phyloP scores from a whole-genome alignment of 2,888 invertebrate genomes.

The Elegia similella region DNA sequence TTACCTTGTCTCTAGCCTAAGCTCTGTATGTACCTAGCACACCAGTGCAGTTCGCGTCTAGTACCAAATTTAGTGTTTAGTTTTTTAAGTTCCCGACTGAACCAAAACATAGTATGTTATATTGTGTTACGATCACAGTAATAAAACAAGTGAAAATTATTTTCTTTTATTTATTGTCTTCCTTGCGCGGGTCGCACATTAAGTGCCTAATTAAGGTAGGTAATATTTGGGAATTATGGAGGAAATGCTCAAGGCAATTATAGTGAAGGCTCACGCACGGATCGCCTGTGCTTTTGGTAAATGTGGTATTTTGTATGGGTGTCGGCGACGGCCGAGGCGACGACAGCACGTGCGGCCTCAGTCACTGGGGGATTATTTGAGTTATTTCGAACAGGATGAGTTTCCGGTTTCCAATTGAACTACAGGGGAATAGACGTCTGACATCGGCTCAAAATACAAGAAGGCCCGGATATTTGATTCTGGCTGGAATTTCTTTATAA shows the following conservation, averaged over 20 bases:
- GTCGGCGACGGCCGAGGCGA: background rate
- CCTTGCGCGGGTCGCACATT: slow-evolving; percentile 25
- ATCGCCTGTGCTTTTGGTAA: slow-evolving; percentile 20
- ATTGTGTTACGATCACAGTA: slow-evolving; percentile 71
- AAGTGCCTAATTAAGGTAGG: slow-evolving; percentile 53
- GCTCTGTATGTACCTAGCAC: slow-evolving; percentile 39
- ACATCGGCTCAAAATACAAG: background rate
- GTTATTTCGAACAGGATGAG: background rate
- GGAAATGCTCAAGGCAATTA: slow-evolving; percentile 58
- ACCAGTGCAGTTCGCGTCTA: slow-evolving; percentile 52
- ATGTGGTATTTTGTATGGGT: background rate
- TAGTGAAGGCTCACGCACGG: slow-evolving; percentile 38
- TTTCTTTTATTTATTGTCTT: slow-evolving; percentile 31
- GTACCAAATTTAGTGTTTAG: slow-evolving; percentile 75
- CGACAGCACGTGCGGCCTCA: too few species aligned
- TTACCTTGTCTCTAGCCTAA: slow-evolving; percentile 19
- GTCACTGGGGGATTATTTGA: too few species aligned
- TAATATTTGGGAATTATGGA: slow-evolving; percentile 40
- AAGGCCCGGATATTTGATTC: too few species aligned
- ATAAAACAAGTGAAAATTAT: slow-evolving; percentile 60
- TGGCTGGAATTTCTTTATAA: too few species aligned
- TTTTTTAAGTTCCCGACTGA: slow-evolving; percentile 81
- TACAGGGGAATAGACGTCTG: background rate
- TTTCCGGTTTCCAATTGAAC: background rate
- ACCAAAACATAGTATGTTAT: slow-evolving; percentile 77